These are phyloP conservation scores for Leucophenga varia DNA, from an alignment of 1,140 invertebrate genomes.

Conservation along the genomic window DNA sequence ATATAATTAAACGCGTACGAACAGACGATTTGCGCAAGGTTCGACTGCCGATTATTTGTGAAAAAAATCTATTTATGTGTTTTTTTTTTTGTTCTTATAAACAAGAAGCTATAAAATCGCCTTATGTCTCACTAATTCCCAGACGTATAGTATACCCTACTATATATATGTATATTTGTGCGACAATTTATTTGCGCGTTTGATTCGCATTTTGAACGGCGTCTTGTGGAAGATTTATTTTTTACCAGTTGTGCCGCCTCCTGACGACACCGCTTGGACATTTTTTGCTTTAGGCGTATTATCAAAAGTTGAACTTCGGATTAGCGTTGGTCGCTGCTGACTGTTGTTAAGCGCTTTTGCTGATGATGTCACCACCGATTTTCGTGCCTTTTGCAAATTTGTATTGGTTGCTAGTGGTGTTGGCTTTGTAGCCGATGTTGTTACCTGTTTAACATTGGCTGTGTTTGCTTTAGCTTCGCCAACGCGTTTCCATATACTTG, in stretches of 20 bases:
- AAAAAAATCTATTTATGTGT: too few relatives aligned
- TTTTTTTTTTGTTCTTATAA: too few relatives aligned
- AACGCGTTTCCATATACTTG: slow-evolving; percentile 83
- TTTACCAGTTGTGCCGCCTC: slow-evolving; percentile 1
- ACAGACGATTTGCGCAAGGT: too few relatives aligned
- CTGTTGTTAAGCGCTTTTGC: slow-evolving; percentile 26
- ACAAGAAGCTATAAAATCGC: too few relatives aligned
- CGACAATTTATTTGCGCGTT: slow-evolving; percentile 16
- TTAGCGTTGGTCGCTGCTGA: slow-evolving; percentile 48
- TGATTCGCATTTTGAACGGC: slow-evolving; percentile 13
- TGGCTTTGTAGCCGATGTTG: slow-evolving; percentile 65
- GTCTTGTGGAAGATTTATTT: slow-evolving; percentile 23
- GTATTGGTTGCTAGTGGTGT: slow-evolving; percentile 13
- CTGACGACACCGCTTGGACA: not conserved
- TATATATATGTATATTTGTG: too few relatives aligned
- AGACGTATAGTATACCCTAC: too few relatives aligned
- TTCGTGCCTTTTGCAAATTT: slow-evolving; percentile 39
- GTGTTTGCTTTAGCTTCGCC: slow-evolving; percentile 65
- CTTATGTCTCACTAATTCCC: too few relatives aligned
- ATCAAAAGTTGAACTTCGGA: slow-evolving; percentile 73
- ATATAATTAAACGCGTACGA: too few relatives aligned
- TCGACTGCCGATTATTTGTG: too few relatives aligned
- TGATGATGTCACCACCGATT: slow-evolving; percentile 24
- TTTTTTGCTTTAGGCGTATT: slow-evolving; percentile 59
- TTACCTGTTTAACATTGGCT: slow-evolving; percentile 63